Conservation (phyloP, 30 jellyfish, hydroid and myxozoan species). For the Nemopilema nomurai region DNA sequence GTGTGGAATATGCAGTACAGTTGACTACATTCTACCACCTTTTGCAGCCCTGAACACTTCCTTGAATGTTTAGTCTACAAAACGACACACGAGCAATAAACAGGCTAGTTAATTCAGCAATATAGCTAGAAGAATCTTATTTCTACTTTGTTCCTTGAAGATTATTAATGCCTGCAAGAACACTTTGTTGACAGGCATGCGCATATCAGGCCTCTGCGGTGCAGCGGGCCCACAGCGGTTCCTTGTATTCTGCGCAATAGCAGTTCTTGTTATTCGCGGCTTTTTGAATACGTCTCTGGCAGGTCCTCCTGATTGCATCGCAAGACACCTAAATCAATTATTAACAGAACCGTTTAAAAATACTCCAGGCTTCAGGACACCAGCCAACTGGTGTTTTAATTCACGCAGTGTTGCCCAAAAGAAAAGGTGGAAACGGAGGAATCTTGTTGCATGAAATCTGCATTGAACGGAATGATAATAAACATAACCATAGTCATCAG, state of each 20-base stretch:
- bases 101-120: no score
- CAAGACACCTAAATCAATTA: background rate
- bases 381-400: background rate
- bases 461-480: background rate
- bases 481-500: background rate
- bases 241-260: background rate
- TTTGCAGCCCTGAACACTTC: no score
- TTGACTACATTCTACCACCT: no score
- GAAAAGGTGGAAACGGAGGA: no score
- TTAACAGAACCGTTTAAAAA: background rate
- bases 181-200: background rate
- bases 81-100: no score
- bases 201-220: background rate
- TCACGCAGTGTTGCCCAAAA: background rate
- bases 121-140: background rate
- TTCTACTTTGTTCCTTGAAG: background rate
- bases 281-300: background rate
- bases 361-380: background rate
- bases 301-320: background rate
- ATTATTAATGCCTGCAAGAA: background rate
- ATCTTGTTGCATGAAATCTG: background rate
- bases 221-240: background rate
- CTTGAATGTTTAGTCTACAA: no score
- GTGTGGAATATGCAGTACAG: no score
- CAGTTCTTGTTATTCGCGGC: background rate